Evolutionary conservation across 1,140 invertebrate genomes (phyloP).

Genomic region (Diabrotica virgifera): DNA sequence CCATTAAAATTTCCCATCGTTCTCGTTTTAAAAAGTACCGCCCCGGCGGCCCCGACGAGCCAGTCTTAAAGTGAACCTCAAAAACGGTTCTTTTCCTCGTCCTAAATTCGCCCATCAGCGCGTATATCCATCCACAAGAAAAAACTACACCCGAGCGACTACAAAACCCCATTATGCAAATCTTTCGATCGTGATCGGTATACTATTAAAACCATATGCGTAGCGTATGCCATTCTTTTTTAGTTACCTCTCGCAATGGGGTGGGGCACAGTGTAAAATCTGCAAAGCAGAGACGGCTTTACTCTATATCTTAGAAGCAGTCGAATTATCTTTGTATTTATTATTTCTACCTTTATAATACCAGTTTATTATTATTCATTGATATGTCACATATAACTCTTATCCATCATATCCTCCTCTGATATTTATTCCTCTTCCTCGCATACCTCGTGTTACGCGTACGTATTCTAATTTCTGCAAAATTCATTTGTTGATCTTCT

Average conservation of each 20-base stretch:
- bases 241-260: not conserved
- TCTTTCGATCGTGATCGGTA: slow-evolving; percentile 11
- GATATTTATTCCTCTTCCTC: no score
- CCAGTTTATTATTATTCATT: no score
- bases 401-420: no score
- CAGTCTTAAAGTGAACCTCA: not conserved
- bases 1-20: not conserved
- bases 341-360: no score
- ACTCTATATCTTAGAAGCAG: no score
- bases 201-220: slow-evolving; percentile 13
- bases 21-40: not conserved
- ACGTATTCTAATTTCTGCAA: no score
- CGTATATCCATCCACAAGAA: slow-evolving; percentile 2
- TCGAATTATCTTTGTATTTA: no score
- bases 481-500: no score
- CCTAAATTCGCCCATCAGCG: slow-evolving; percentile 1
- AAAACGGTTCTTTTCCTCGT: not conserved
- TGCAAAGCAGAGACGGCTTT: no score
- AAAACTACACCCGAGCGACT: not conserved
- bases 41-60: not conserved
- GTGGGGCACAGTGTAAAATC: not conserved
- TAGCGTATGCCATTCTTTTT: slow-evolving; percentile 8
- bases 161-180: slow-evolving; percentile 15
- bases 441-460: no score
- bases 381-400: no score